phyloP scores from a whole-genome alignment of 2,113 vertebrate genomes.

The Pseudorectes ferrugineus region DNA sequence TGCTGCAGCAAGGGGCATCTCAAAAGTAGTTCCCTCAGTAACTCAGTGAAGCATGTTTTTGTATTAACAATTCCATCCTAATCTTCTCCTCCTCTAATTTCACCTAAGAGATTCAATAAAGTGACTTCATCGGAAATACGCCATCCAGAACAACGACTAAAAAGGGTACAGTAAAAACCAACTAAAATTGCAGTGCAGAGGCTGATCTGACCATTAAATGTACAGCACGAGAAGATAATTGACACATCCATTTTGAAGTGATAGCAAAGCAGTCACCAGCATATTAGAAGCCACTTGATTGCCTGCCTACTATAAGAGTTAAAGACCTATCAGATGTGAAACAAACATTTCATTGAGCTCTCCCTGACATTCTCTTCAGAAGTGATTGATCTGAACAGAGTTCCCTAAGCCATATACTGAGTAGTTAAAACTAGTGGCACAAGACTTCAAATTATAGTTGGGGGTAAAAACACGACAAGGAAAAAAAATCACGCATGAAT shows the following conservation, averaged over 20 bases:
- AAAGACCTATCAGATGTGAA: not conserved
- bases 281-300: not conserved
- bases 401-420: not conserved
- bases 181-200: not conserved
- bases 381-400: not conserved
- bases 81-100: not conserved
- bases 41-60: not conserved
- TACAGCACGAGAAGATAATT: not conserved
- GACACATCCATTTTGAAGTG: not conserved
- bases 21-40: not conserved
- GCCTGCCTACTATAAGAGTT: not conserved
- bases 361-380: not conserved
- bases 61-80: not conserved
- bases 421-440: not conserved
- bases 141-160: not conserved
- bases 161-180: not conserved
- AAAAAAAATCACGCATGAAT: not conserved
- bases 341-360: not conserved
- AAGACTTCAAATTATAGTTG: not conserved
- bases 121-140: not conserved
- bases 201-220: not conserved
- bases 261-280: not conserved
- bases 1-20: not conserved
- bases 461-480: rapidly evolving
- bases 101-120: not conserved